phyloP scores from a whole-genome alignment of 2,113 vertebrate genomes.

The Pseudonaja textilis region DNA sequence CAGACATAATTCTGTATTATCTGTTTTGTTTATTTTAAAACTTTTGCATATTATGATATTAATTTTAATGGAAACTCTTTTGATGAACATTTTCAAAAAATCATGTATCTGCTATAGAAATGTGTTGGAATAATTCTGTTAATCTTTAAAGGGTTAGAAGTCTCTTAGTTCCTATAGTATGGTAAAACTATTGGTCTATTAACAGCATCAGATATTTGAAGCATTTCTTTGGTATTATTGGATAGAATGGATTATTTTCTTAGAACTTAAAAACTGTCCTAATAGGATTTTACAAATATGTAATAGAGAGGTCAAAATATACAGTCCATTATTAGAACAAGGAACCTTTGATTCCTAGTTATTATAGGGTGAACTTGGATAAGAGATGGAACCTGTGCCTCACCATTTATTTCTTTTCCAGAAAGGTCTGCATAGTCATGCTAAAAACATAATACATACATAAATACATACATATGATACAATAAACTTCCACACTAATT shows the following conservation, averaged over 20 bases:
- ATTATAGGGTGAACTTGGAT: background rate
- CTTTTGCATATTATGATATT: background rate
- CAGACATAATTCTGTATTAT: background rate
- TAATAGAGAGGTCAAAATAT: background rate
- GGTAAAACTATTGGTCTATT: background rate
- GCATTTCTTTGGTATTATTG: background rate
- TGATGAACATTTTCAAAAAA: background rate
- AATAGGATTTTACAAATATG: background rate
- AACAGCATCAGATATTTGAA: background rate
- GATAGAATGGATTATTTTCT: background rate
- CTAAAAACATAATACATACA: background rate
- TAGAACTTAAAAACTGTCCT: background rate
- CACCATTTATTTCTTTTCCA: background rate
- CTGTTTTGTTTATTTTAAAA: background rate
- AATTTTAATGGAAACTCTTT: background rate
- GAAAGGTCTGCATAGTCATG: background rate
- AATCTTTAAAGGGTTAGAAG: background rate
- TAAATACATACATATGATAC: background rate
- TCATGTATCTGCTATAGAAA: background rate
- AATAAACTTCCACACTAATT: background rate
- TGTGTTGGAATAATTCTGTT: background rate
- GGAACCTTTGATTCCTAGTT: background rate
- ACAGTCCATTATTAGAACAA: background rate
- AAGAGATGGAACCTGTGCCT: background rate
- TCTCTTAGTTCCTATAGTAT: background rate